Conservation (phyloP, 2,888 invertebrate species). For the Torymus tubicola region DNA sequence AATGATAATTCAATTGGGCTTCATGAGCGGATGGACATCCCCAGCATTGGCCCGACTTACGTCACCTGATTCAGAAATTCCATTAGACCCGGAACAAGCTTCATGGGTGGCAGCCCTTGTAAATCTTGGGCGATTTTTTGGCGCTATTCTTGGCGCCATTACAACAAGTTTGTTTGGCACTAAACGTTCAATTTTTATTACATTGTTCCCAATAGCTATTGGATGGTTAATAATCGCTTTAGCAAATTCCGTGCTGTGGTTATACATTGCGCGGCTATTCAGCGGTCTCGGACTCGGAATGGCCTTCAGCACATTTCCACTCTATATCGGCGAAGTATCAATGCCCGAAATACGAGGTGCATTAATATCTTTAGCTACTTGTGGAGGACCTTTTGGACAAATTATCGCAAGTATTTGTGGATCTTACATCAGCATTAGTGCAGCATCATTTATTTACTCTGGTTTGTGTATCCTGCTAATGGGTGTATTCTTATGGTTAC, state of each 20-base stretch:
- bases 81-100: slow-evolving; percentile 62
- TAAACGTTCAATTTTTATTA: slow-evolving; percentile 62
- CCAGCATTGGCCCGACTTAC: slow-evolving; percentile 64
- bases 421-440: slow-evolving; percentile 63
- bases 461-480: slow-evolving; percentile 63
- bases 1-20: slow-evolving; percentile 62
- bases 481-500: slow-evolving; percentile 65
- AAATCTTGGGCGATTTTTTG: slow-evolving; percentile 64
- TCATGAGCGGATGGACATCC: slow-evolving; percentile 66
- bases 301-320: slow-evolving; percentile 65
- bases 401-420: slow-evolving; percentile 67
- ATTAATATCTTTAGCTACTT: slow-evolving; percentile 66
- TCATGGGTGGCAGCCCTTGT: slow-evolving; percentile 67
- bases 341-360: slow-evolving; percentile 69
- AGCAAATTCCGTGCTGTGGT: slow-evolving; percentile 61
- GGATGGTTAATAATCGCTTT: slow-evolving; percentile 62
- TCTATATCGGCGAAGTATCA: slow-evolving; percentile 68
- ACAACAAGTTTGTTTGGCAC: slow-evolving; percentile 61
- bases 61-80: slow-evolving; percentile 58
- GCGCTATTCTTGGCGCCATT: slow-evolving; percentile 63
- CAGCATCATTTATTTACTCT: slow-evolving; percentile 66
- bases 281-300: slow-evolving; percentile 66
- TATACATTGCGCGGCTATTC: slow-evolving; percentile 61
- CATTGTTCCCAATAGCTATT: slow-evolving; percentile 60
- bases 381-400: slow-evolving; percentile 67